phyloP scores from a whole-genome alignment of 2,797 vertebrate species.

The Nothura maculosa region DNA sequence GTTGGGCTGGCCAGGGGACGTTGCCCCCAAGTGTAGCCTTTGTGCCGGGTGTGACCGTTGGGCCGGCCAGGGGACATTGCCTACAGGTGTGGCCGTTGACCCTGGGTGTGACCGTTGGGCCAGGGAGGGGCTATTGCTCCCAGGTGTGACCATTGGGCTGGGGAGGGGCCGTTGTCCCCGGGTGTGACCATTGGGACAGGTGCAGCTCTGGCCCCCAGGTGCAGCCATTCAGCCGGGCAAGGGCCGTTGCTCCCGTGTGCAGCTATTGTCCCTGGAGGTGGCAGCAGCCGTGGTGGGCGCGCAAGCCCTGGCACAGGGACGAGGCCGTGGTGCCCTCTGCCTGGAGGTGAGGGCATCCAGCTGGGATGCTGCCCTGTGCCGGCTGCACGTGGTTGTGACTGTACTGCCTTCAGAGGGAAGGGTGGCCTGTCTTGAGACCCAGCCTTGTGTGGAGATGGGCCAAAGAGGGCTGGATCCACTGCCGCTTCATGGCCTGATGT shows the following conservation, averaged over 20 bases:
- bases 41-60: too few species aligned
- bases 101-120: too few species aligned
- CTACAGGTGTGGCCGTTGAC: neutral
- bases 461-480: fast-evolving
- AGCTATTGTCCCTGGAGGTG: neutral
- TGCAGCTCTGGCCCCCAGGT: neutral
- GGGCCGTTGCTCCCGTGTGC: neutral
- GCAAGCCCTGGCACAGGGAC: fast-evolving
- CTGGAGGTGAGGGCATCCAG: neutral
- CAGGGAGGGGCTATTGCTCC: neutral
- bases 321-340: neutral
- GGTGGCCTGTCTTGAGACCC: fast-evolving
- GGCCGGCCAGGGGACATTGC: too few species aligned
- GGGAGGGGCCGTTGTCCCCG: neutral
- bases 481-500: fast-evolving
- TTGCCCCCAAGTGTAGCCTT: neutral
- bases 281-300: neutral
- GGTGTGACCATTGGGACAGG: neutral
- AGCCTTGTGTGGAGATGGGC: neutral
- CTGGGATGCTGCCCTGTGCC: neutral
- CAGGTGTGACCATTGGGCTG: neutral
- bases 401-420: neutral
- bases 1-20: neutral
- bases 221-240: neutral
- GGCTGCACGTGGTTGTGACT: too few species aligned